These are phyloP conservation scores for Rhamphomyia laevipes DNA, from an alignment of 2,888 invertebrate genomes.

Conservation along the genomic window DNA sequence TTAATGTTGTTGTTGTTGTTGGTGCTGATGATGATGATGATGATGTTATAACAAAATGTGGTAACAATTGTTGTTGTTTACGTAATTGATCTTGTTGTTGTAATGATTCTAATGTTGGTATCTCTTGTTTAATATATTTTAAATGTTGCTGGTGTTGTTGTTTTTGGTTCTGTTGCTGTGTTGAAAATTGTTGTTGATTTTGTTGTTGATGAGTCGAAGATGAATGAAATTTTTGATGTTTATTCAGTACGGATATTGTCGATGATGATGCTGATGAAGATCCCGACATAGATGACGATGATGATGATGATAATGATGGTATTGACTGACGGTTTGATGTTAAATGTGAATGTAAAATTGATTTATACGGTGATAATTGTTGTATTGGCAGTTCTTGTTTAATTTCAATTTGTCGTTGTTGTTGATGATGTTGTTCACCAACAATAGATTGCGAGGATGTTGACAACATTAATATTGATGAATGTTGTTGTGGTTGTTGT, in stretches of 20 bases:
- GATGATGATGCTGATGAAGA: constrained; percentile 22
- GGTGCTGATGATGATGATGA: constrained; percentile 14
- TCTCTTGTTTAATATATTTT: neutral
- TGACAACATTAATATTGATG: constrained; percentile 12
- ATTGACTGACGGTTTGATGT: constrained; percentile 31
- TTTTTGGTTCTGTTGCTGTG: constrained; percentile 4
- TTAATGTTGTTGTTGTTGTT: constrained; percentile 9
- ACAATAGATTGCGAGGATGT: constrained; percentile 6
- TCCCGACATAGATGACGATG: constrained; percentile 16
- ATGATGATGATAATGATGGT: constrained; percentile 15
- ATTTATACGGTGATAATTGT: constrained; percentile 24
- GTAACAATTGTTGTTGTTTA: constrained; percentile 5
- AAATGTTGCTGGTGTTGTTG: neutral
- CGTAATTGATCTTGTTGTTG: neutral
- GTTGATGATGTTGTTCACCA: neutral
- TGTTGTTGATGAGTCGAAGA: constrained; percentile 14
- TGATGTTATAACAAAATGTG: constrained; percentile 11
- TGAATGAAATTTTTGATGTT: constrained; percentile 15
- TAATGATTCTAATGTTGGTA: neutral
- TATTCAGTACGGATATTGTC: constrained; percentile 4
- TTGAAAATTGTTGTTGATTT: constrained; percentile 21
- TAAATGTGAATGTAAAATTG: constrained; percentile 35
- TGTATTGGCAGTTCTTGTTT: constrained; percentile 11
- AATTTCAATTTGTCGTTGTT: constrained; percentile 2
- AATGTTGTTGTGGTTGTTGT: constrained; percentile 25